Base-by-base conservation (phyloP, 2,888 invertebrate species). In the Drosophila kuntzei region DNA sequence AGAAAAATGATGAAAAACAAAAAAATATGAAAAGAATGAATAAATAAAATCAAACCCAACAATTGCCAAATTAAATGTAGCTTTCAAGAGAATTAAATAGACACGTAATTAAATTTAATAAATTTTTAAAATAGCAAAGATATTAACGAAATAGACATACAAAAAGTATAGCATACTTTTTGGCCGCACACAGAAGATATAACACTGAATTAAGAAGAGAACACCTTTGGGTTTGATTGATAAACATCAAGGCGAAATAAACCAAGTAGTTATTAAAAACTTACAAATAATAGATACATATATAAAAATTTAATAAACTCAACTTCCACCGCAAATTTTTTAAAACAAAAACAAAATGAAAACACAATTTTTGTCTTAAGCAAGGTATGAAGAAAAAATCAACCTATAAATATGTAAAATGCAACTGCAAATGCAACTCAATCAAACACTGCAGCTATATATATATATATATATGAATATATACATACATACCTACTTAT, bases 21-120 rank as follows among this genome's bases (percentile, higher is more conserved):
- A 61, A 53, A 55, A 58, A 59, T 55, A 66, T 58, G 50, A n/a
- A n/a, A 58, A 43, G 22, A 57, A 50, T 50, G 44, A 80, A 67
- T 68, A 71, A 76, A 79, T 68, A 60, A 88, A 89, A 89, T 90
- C 89, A 89, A 90, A 91, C 91, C 92, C 92, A 91, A 91, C 90
- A 91, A 91, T 91, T 92, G 91, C 92, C 92, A 91, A 91, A 91
- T 91, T 90, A 90, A 86, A 87, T 87, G 90, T 91, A 92, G 92
- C 90, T 92, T 91, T 92, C 90, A 90, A 88, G 77, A 87, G 87
- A 87, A 82, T 79, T 69, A 87, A 74, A 88, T 82, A 85, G 87
- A 80, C 71, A 79, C 67, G 66, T 85, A 85, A 85, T 75, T 79
- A 79, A 79, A 80, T 71, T 79, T 73, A 71, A 78, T 53, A 80